Evolutionary conservation across 2,888 invertebrate species (phyloP), one percentile per base, ranked within the genome.

Genomic region (Clusia tigrina): DNA sequence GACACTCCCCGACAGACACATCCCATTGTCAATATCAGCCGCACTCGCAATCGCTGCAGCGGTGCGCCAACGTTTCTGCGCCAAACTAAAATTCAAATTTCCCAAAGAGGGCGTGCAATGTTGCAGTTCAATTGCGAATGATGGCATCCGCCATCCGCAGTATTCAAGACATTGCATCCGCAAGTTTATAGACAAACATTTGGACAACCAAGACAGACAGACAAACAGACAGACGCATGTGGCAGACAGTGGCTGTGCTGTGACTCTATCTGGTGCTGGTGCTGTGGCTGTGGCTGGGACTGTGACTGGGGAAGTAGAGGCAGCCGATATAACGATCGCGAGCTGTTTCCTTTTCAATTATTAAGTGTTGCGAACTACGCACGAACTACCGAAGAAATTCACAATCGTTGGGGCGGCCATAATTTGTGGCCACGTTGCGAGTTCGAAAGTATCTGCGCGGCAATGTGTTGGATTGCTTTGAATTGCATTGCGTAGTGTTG

Each of bases 11-110:
- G 67, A 65, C 66, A 67, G 67, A 66, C 59, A 67, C 69, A 69
- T 78, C 78, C 78, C 74, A 78, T 77, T 79, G 78, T 78, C 78
- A 78, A 79, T 79, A 79, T 72, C 74, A 77, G 78, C 78, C 75
- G 71, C 78, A 63, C 67, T 73, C 76, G 68, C n/a, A n/a, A n/a
- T 67, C 67, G 65, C 22, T 54, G 54, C 25, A 15, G 23, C 15
- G 12, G 18, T 18, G 18, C 18, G 55, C 42, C 38, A 24, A 46
- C 15, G 37, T 10, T 17, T 57, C 46, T 15, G 23, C 38, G 46
- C 25, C 69, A 72, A 76, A 74, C 73, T 77, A 74, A 74, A 77
- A 74, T 74, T 74, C 74, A 74, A 74, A 74, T 74, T 74, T 77
- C 65, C 67, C 74, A 69, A 73, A 71, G 38, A 6, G 6, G 22